phyloP scores from a whole-genome alignment of 2,113 vertebrate genomes.

The Aythya baeri region DNA sequence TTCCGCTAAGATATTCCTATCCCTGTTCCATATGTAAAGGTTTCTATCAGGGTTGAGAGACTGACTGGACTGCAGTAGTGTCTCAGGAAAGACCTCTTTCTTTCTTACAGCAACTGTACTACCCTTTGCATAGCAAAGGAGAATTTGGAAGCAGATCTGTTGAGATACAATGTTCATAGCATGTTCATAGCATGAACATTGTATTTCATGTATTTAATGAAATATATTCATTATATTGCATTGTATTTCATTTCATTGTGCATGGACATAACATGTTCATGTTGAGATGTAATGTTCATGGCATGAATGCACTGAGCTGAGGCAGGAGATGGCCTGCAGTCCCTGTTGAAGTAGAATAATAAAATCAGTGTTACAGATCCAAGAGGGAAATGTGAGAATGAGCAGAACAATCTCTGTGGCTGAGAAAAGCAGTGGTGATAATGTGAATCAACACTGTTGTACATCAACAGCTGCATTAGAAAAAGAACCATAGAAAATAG shows the following conservation, averaged over 20 bases:
- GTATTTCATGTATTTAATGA: no score
- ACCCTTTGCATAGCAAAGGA: background rate
- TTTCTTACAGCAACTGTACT: background rate
- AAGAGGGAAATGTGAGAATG: background rate
- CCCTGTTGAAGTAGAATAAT: background rate
- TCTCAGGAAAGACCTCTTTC: background rate
- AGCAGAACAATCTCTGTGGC: background rate
- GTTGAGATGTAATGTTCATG: background rate
- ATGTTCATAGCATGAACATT: background rate
- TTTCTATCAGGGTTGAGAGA: background rate
- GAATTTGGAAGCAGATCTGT: background rate
- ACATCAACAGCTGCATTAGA: background rate
- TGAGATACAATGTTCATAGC: background rate
- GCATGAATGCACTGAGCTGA: background rate
- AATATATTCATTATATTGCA: no score
- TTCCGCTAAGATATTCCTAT: background rate
- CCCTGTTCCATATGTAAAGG: background rate
- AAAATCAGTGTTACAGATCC: background rate
- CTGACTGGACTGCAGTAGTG: background rate
- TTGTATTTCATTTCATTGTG: no score
- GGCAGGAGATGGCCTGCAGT: background rate
- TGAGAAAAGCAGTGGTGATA: background rate
- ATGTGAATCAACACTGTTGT: background rate
- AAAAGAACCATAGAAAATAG: background rate
- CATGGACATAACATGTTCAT: no score